These are phyloP conservation scores for Pomatorhinus ruficollis DNA, from an alignment of 2,113 vertebrate species.

Conservation along the genomic window DNA sequence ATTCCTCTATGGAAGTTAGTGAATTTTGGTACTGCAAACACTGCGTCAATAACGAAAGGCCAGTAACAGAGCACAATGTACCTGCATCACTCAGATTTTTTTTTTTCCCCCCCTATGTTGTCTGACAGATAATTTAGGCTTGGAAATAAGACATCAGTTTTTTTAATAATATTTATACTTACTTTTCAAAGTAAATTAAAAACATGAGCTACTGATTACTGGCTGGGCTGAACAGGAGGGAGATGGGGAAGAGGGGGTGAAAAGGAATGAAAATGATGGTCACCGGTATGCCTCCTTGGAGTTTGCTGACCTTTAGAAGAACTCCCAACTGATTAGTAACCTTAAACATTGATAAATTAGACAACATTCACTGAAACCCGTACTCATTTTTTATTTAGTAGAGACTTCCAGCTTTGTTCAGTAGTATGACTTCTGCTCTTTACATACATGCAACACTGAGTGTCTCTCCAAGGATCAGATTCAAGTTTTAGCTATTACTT, in stretches of 20 bases:
- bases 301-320: slow-evolving; percentile 33
- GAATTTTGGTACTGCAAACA: slow-evolving; percentile 41
- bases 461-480: not conserved
- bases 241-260: not conserved
- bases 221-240: not conserved
- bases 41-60: slow-evolving; percentile 11
- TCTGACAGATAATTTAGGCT: not conserved
- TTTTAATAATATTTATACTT: slow-evolving; percentile 18
- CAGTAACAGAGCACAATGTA: not conserved
- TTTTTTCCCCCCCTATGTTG: not conserved
- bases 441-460: not conserved
- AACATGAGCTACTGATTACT: not conserved
- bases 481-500: not conserved
- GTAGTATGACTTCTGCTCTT: slow-evolving; percentile 1
- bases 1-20: slow-evolving; percentile 43
- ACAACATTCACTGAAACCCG: not conserved
- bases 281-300: not conserved
- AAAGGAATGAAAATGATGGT: not conserved
- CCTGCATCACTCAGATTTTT: not conserved
- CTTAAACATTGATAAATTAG: slow-evolving; percentile 37
- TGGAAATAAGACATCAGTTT: slow-evolving; percentile 16
- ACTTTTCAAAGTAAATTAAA: slow-evolving; percentile 4
- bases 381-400: slow-evolving; percentile 60
- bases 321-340: slow-evolving; percentile 38
- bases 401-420: slow-evolving; percentile 30